Base-by-base conservation (phyloP, 2,888 invertebrate genomes). In the Dolomedes plantarius region DNA sequence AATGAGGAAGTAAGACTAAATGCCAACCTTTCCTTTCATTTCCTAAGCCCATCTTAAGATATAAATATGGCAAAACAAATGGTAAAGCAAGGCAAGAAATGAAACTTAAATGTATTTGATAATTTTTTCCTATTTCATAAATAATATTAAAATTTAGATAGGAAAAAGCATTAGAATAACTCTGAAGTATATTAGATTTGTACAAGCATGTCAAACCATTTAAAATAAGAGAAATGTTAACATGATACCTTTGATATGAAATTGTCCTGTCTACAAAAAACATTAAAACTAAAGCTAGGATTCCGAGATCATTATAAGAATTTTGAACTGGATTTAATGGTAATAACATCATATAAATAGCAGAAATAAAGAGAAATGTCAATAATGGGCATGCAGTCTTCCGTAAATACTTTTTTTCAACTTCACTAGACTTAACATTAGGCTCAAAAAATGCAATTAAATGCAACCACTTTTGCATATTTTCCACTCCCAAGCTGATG, bases 51-150 rank as follows among this genome's bases (percentile, higher is more conserved):
- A 86, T 86, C 74, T 79, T 80, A 39, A 76, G 28, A 76, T 86
- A 86, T 39, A 86, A 72, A 56, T 86, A 86, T 27, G 86, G 86
- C 11, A 86, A 76, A 46, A 86, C 75, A 80, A 86, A 86, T 31
- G 86, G 86, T 39, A 86, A 71, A 9, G 86, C 41, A 41, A 86
- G 71, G 39, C 86, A 86, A 27, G 86, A 86, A 50, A 86, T 69
- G 6, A 73, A 50, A 72, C 76, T 86, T 1, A 86, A 2, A 50
- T 86, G 86, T 9, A 86, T 28, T 69, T 76, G 28, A 56, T 75
- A 64, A 80, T 86, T 79, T 9, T 71, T 50, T 7, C 46, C 28
- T 39, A 86, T 16, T 32, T 74, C 75, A 71, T 78, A 86, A 28
- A 36, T 16, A n/a, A 86, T 50, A 46, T 79, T 68, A 32, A 86